phyloP scores from a whole-genome alignment of 1,140 invertebrate genomes.

The Leguminivora glycinivorella region DNA sequence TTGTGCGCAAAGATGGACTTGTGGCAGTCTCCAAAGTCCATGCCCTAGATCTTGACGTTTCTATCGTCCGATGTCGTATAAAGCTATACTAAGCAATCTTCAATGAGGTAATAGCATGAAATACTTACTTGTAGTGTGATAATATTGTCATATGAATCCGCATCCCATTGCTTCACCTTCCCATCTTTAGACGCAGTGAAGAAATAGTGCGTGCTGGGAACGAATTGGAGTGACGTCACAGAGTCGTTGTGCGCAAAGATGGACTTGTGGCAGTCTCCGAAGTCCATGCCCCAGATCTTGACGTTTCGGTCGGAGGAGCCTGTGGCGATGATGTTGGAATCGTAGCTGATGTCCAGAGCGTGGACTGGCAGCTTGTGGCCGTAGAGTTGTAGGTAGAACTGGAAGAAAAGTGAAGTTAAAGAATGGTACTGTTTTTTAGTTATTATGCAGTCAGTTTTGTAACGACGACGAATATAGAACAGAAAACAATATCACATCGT shows the following conservation, averaged over 20 bases:
- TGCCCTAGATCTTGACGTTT: conserved; percentile 98
- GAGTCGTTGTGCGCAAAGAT: conserved; percentile 97
- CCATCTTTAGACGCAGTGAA: conserved; percentile 97
- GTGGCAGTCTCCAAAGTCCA: conserved; percentile 98
- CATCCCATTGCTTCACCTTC: conserved; percentile 98
- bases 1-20: conserved; percentile 95
- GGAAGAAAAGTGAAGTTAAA: conserved; percentile 59
- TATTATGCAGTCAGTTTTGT: too few species aligned
- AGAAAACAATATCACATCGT: too few species aligned
- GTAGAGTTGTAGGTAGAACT: conserved; percentile 97
- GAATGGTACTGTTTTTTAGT: conserved; percentile 8
- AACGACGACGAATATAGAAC: too few species aligned
- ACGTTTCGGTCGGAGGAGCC: conserved; percentile 97
- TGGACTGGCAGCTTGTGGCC: conserved; percentile 97
- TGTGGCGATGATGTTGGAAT: conserved; percentile 93
- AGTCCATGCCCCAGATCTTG: conserved; percentile 99
- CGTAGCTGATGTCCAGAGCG: conserved; percentile 96
- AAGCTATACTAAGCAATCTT: background rate
- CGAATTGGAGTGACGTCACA: conserved; percentile 92
- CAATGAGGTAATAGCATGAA: background rate
- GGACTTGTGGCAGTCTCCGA: conserved; percentile 96
- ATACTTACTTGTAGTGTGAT: conserved; percentile 88
- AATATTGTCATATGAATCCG: conserved; percentile 94
- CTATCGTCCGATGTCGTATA: conserved; percentile 56
- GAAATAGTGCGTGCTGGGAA: conserved; percentile 95